Evolutionary conservation across 2,888 invertebrate species (phyloP).

Genomic region (Ischnus inquisitorius): DNA sequence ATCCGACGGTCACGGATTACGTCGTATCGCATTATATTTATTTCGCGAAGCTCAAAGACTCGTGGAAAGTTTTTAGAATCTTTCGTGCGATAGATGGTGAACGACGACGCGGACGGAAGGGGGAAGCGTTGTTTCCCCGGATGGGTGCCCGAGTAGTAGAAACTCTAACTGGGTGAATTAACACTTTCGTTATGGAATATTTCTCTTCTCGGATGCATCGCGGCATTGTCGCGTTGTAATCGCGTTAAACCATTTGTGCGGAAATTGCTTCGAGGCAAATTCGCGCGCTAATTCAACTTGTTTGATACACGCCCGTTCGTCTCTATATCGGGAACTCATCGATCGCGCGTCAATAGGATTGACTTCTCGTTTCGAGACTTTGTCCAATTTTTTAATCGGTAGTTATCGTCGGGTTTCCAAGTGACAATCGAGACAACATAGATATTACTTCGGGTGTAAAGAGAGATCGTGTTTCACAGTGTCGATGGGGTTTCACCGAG

Average conservation of each 20-base stretch:
- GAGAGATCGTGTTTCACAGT: background rate
- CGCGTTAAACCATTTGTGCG: background rate
- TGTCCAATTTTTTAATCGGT: background rate
- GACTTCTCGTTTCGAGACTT: background rate
- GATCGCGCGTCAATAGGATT: background rate
- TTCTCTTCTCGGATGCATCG: background rate
- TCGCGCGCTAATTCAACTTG: background rate
- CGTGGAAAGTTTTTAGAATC: background rate
- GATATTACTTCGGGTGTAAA: background rate
- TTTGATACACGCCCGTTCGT: background rate
- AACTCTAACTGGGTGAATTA: background rate
- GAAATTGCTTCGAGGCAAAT: background rate
- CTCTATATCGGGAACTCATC: background rate
- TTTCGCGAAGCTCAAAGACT: background rate
- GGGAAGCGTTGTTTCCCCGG: background rate
- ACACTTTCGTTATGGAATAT: slow-evolving; percentile 8
- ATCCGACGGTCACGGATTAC: background rate
- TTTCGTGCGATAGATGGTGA: background rate
- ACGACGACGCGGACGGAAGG: background rate
- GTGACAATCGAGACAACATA: background rate
- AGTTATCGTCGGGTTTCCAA: background rate
- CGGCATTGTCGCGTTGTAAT: background rate
- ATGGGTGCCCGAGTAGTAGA: background rate
- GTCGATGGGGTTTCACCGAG: background rate
- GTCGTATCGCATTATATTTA: background rate